Evolutionary conservation across 2,797 vertebrate genomes (phyloP).

Genomic region (Todus mexicanus): DNA sequence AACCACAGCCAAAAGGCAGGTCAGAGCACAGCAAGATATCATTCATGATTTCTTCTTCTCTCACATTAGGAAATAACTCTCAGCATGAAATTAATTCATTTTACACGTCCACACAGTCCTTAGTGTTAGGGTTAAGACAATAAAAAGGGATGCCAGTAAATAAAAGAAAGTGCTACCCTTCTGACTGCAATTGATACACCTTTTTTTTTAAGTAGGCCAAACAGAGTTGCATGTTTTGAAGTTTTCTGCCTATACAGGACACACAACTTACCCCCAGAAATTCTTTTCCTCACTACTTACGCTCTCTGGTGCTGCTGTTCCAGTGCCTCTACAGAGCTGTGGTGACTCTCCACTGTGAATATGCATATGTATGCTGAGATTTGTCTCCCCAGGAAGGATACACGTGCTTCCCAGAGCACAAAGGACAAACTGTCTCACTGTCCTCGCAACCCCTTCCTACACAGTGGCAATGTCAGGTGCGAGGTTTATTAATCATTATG

Average conservation of each 20-base stretch:
- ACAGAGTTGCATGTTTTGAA: background rate
- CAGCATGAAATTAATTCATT: background rate
- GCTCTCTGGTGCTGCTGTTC: background rate
- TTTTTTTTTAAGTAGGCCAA: background rate
- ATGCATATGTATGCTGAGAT: accelerated
- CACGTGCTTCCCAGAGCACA: background rate
- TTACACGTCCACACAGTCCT: background rate
- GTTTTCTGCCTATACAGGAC: background rate
- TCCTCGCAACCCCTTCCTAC: background rate
- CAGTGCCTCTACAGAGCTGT: background rate
- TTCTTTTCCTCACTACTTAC: background rate
- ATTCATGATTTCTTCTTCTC: background rate
- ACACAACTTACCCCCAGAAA: background rate
- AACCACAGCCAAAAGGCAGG: background rate
- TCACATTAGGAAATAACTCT: background rate
- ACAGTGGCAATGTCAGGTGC: too few relatives aligned
- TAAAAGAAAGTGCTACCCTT: background rate
- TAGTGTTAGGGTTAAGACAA: background rate
- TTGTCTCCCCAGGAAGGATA: background rate
- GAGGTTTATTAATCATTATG: background rate
- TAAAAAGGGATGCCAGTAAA: background rate
- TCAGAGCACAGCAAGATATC: background rate
- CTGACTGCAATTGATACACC: background rate
- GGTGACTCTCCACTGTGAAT: background rate
- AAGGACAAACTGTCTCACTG: background rate